These are phyloP conservation scores for Monoplex corrugatus DNA, from an alignment of 2,888 invertebrate genomes.

Conservation along the genomic window DNA sequence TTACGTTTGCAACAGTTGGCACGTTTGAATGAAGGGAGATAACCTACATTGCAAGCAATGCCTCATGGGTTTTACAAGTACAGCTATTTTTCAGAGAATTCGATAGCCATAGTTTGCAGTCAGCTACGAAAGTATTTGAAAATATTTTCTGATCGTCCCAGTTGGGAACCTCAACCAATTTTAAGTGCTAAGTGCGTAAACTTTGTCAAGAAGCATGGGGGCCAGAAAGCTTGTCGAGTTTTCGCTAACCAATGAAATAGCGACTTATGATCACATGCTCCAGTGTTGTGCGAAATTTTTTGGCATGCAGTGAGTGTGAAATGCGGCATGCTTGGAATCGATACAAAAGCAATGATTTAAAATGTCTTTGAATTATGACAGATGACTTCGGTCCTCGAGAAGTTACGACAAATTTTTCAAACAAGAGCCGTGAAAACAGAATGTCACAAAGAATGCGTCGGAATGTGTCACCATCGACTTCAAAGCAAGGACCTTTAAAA, in stretches of 20 bases:
- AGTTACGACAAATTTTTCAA: not conserved
- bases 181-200: not conserved
- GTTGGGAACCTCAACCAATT: no score
- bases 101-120: not conserved
- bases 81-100: not conserved
- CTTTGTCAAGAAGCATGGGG: not conserved
- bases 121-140: not conserved
- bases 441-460: slow-evolving; percentile 64
- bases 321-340: slow-evolving; percentile 17
- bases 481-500: slow-evolving; percentile 72
- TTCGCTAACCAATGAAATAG: slow-evolving; percentile 58
- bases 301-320: slow-evolving; percentile 35
- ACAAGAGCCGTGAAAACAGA: slow-evolving; percentile 1
- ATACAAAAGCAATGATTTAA: not conserved
- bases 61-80: not conserved
- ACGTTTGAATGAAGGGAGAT: slow-evolving; percentile 2
- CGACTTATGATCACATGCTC: slow-evolving; percentile 59
- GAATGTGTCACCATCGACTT: slow-evolving; percentile 68
- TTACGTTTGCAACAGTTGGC: not conserved
- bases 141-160: not conserved
- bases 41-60: slow-evolving; percentile 13
- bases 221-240: slow-evolving; percentile 24
- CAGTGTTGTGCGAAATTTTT: slow-evolving; percentile 60
- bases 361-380: not conserved
- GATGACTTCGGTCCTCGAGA: not conserved